Conservation (phyloP, 2,113 vertebrate genomes). For the Stigmatopora argus region DNA sequence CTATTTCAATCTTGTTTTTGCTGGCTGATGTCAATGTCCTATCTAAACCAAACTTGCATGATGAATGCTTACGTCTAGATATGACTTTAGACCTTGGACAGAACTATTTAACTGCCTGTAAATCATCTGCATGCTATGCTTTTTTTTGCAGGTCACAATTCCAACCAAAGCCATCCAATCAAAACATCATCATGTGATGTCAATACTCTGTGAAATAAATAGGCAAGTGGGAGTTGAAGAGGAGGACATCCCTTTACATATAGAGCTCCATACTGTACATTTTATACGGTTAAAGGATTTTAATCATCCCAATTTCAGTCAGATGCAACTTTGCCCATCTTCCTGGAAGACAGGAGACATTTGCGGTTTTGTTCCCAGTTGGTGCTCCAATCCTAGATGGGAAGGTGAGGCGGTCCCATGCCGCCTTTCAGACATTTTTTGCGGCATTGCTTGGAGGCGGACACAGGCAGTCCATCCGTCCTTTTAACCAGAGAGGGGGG, state of each 20-base stretch:
- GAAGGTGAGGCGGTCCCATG: conserved; percentile 18
- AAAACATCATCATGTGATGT: conserved; percentile 6
- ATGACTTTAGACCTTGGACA: conserved; percentile 59
- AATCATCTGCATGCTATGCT: conserved; percentile 42
- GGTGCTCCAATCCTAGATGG: conserved; percentile 6
- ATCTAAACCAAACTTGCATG: conserved; percentile 38
- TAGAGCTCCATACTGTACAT: background rate
- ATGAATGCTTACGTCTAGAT: conserved; percentile 24
- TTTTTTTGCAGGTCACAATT: conserved; percentile 19
- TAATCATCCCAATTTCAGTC: background rate
- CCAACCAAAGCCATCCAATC: background rate
- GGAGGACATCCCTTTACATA: conserved; percentile 5
- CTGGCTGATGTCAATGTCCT: conserved; percentile 28
- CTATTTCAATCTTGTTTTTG: conserved; percentile 40
- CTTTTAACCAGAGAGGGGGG: background rate
- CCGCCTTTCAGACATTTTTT: conserved; percentile 31
- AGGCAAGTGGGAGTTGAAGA: background rate
- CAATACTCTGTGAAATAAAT: conserved; percentile 5
- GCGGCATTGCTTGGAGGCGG: conserved; percentile 33
- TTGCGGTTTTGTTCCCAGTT: conserved; percentile 7
- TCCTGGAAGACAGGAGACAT: conserved; percentile 21
- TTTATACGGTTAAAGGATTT: background rate
- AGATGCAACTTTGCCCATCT: conserved; percentile 29
- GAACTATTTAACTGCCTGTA: conserved; percentile 44
- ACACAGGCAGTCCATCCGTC: conserved; percentile 29